Evolutionary conservation across 2,888 invertebrate species (phyloP).

Genomic region (Pogonocherus hispidulus): DNA sequence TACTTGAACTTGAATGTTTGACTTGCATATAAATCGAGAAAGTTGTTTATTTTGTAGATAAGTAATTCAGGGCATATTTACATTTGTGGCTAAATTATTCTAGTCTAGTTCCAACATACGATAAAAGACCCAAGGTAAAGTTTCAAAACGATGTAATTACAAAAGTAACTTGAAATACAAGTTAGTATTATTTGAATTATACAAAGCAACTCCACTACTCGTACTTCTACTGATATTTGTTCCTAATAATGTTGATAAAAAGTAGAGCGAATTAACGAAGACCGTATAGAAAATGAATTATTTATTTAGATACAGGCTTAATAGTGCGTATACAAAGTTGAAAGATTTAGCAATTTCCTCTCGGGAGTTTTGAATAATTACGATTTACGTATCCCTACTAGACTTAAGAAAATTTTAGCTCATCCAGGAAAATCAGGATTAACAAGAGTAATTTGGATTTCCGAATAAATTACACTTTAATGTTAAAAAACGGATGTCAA

Average conservation of each 20-base stretch:
- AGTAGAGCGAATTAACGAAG: neutral
- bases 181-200: too few species aligned
- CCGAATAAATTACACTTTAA: neutral
- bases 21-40: too few species aligned
- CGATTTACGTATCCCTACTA: neutral
- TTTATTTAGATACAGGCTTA: neutral
- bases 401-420: neutral
- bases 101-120: neutral
- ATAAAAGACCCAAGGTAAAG: neutral
- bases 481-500: too few species aligned
- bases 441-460: neutral
- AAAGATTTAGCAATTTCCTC: neutral
- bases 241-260: too few species aligned
- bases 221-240: too few species aligned
- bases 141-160: neutral
- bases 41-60: neutral
- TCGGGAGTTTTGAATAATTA: constrained; percentile 8
- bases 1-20: neutral
- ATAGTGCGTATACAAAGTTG: neutral
- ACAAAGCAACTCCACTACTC: too few species aligned
- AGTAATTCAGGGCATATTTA: neutral
- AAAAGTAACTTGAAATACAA: neutral
- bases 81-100: neutral
- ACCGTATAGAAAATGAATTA: neutral
- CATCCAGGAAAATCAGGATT: neutral